Base-by-base conservation (phyloP, 1,140 invertebrate species). In the Leptoteleia sp. region DNA sequence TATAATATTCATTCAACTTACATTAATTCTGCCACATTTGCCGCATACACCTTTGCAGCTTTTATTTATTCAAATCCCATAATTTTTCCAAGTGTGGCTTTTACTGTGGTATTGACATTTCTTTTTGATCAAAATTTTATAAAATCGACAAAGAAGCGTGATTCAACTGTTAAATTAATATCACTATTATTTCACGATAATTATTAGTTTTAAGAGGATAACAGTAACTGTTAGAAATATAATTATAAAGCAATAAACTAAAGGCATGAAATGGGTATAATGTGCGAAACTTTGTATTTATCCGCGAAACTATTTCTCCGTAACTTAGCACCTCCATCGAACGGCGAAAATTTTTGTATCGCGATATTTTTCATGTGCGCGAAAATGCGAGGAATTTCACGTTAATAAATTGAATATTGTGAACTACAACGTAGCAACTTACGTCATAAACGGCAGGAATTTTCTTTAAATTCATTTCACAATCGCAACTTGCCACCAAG, bases 341-440 rank as follows among this genome's bases (percentile, higher is more conserved):
- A 64, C 59, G 40, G 5, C 31, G 15, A 25, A 6, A 27, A 57
- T 54, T 55, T 72, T 55, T 62, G 33, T 22, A 38, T 40, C 57
- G 42, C 38, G 42, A 16, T 64, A 57, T 64, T 73, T 72, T 61
- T 64, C 31, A 40, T 59, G 43, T 43, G 25, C 43, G 19, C 15
- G 37, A 22, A 29, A 57, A 65, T 37, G 55, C 33, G 40, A 38
- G 25, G 48, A 72, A 72, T 72, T 54, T 55, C 31, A 27, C 42
- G 55, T 55, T 55, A 62, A 72, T 72, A 40, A 72, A 72, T 72
- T 47, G 37, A 72, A 72, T 54, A 55, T 59, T 27, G 37, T 59
- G 16, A 70, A 55, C 40, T 40, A 47, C 47, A 52, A 52, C 48
- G 54, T 22, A 42, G 13, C 31, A 59, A 59, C 43, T 70, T 52